Base-by-base conservation (phyloP, 2,113 vertebrate species). In the Sardina pilchardus region DNA sequence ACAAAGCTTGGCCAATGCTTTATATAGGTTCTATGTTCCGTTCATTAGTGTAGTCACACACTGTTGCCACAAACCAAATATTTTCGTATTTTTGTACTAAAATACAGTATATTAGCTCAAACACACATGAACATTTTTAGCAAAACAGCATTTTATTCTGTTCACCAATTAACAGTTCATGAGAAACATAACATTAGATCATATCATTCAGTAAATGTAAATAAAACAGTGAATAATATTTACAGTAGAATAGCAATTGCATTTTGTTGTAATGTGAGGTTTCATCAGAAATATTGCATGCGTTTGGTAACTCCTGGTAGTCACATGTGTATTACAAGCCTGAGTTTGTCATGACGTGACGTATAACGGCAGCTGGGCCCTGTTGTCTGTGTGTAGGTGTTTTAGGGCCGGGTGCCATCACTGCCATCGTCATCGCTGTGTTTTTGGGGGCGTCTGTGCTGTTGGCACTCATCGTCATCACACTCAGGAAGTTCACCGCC, bases 381-480 rank as follows among this genome's bases (percentile, higher is more conserved):
- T 44, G 39, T 43, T 24, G 7, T 24, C 12, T 71, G n/a, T 71
- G 63, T 85, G 19, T 92, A 99, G 98, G 95, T 53, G 95, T 95
- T 0, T 93, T 99, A 91, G 98, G 98, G 39, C 97, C 97, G 0
- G 98, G 98, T 45, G 98, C 97, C 88, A 97, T 99, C 3, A 96
- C 98, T n/a, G 97, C 98, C 93, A 98, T 99, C 16, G 97, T 98
- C 87, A 97, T 99, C 0, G 97, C 98, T 0, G 97, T 97, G 87
- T 96, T 99, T 90, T 95, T 99, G 89, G 98, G 98, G 86, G 97
- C 97, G 0, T 99, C 97, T 36, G 97, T 99, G 92, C 96, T 99
- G 24, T 95, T 99, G 84, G 97, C 98, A 81, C 96, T 99, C 91
- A 95, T 99, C 0, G 89, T 98, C 89, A 97, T 99, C 92, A 98